Percentiles rank a stretch among this genome's conserved stretches.
Conservation (phyloP, 2,888 invertebrate genomes). For the Herminia tarsipennalis region DNA sequence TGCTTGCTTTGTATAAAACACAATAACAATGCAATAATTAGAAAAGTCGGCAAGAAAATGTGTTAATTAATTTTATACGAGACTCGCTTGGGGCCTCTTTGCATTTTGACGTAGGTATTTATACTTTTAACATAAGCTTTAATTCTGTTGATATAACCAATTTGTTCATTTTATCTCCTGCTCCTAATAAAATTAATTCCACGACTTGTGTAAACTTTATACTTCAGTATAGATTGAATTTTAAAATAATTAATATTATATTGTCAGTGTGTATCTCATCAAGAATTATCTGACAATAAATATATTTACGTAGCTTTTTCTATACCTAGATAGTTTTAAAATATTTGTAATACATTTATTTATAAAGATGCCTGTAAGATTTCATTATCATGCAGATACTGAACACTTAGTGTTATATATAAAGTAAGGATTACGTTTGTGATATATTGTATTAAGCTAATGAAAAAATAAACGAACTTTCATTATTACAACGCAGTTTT, state of each 20-base stretch:
- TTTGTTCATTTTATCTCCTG: no score
- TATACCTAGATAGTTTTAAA: conserved; percentile 24
- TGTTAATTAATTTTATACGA: no score
- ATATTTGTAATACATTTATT: conserved; percentile 23
- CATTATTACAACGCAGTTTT: conserved; percentile 42
- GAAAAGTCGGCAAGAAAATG: no score
- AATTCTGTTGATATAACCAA: no score
- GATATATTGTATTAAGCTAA: conserved; percentile 66
- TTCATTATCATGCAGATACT: conserved; percentile 19
- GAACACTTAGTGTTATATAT: conserved; percentile 44
- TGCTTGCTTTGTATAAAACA: not conserved
- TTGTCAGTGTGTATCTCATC: conserved; percentile 25
- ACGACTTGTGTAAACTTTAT: no score
- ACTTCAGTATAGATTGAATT: conserved; percentile 4
- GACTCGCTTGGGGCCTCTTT: no score
- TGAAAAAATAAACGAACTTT: conserved; percentile 60
- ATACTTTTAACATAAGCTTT: no score
- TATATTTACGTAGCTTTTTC: conserved; percentile 20
- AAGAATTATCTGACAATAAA: conserved; percentile 37
- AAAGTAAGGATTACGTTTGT: conserved; percentile 61
- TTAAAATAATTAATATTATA: not conserved
- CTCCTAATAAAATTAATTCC: no score
- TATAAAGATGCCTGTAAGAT: conserved; percentile 21
- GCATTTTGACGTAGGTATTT: no score
- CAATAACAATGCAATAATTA: conserved; percentile 6